Base-by-base conservation (phyloP, 2,888 invertebrate species). In the Pseudococcus viburni region DNA sequence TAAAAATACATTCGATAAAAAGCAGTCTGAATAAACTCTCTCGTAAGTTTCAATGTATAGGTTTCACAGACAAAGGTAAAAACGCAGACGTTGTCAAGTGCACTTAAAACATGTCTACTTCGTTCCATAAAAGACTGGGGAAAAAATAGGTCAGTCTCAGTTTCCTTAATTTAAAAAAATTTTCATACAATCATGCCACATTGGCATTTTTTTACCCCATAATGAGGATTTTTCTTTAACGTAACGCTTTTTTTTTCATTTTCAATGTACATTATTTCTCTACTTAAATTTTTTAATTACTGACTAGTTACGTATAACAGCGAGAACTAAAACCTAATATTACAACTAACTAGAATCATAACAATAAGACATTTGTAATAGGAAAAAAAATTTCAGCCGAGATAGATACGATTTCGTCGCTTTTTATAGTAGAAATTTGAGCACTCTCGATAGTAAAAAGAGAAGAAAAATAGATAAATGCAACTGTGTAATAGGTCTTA, bases 11-110 rank as follows among this genome's bases (percentile, higher is more conserved):
- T 80, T 80, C 17, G 80, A 80, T 80, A 80, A 19, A 42, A 73
- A 73, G 68, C 68, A 33, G 68, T 73, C 33, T 73, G 68, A 73
- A 73, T 73, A 26, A 80, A 80, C 80, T 80, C 42, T 80, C 39
- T 33, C n/a, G 42, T 42, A 80, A 42, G 39, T 39, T 80, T 80
- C 80, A 80, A 80, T 42, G 80, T 80, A 73, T 64, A 86, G 39
- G 19, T 26, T 86, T 39, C 42, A 73, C 19, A 73, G 64, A 85
- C 64, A 86, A 86, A 64, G 59, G 68, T 39, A 73, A 33, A 48
- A 86, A 86, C 42, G 42, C 73, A 86, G 86, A 86, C 86, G 73
- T 86, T 86, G 68, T 86, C 86, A 86, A 86, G 86, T 86, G 86
- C 86, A 86, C 64, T 86, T 86, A 46, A 86, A 86, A 86, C 46